Percentiles rank a stretch among this genome's conserved stretches.
These are phyloP conservation scores for Hydraecia micacea DNA, from an alignment of 2,888 invertebrate species.

Conservation along the genomic window DNA sequence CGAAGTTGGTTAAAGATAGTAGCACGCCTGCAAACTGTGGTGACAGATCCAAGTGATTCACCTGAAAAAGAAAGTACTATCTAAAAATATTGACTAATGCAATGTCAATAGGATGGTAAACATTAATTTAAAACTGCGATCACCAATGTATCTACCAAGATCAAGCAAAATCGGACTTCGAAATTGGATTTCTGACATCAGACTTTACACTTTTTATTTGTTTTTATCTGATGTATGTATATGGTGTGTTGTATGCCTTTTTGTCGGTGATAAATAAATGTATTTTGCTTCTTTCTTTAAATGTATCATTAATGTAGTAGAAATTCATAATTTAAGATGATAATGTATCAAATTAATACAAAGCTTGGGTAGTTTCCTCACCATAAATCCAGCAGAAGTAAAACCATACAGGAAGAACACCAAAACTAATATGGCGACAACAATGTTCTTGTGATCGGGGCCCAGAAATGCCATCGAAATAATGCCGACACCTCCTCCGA, in stretches of 20 bases:
- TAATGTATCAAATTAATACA: not conserved
- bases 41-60: constrained; percentile 95
- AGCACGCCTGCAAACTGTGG: constrained; percentile 95
- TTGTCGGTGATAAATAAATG: not conserved
- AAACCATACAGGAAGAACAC: constrained; percentile 92
- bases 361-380: constrained; percentile 63
- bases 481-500: constrained; percentile 91
- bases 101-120: not conserved
- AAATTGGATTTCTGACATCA: not conserved
- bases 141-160: not conserved
- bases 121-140: not conserved
- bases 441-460: constrained; percentile 81
- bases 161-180: not conserved
- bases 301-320: not conserved
- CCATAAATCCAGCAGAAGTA: constrained; percentile 92
- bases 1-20: constrained; percentile 94
- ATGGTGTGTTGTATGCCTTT: not conserved
- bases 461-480: constrained; percentile 89
- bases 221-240: too few relatives aligned
- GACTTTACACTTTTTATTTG: not conserved
- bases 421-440: constrained; percentile 90
- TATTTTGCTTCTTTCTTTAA: not conserved
- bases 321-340: not conserved
- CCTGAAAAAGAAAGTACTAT: constrained; percentile 78
- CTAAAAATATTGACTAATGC: not conserved